Evolutionary conservation across 2,888 invertebrate species (phyloP).

Genomic region (Amblyteles armatorius): DNA sequence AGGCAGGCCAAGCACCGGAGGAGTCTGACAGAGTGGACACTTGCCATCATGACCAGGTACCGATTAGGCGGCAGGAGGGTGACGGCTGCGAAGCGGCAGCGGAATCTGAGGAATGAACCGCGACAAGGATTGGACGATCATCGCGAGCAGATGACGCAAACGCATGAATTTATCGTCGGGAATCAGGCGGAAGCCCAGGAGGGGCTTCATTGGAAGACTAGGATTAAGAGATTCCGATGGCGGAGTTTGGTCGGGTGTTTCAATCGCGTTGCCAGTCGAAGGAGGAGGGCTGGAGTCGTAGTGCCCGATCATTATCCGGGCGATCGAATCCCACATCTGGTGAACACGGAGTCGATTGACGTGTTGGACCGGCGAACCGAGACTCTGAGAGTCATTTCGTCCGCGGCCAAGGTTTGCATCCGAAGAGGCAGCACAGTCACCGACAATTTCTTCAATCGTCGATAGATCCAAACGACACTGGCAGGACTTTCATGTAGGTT

Average conservation of each 20-base stretch:
- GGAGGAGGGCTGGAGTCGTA: constrained; percentile 21
- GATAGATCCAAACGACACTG: neutral
- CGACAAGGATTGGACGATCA: neutral
- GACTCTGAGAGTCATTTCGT: constrained; percentile 61
- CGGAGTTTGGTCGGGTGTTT: neutral
- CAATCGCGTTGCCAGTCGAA: neutral
- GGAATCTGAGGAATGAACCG: neutral
- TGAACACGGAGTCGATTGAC: constrained; percentile 9
- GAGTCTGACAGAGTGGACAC: constrained; percentile 13
- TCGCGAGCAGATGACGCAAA: neutral
- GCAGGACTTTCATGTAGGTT: neutral
- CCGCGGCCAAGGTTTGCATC: constrained; percentile 56
- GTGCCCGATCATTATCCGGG: constrained; percentile 66
- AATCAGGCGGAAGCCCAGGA: neutral
- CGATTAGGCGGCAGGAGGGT: neutral
- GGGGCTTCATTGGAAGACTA: neutral
- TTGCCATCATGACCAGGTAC: neutral
- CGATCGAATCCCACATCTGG: constrained; percentile 57
- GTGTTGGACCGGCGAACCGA: constrained; percentile 31
- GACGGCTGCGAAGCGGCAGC: neutral
- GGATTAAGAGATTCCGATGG: neutral
- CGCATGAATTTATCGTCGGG: neutral
- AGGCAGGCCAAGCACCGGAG: neutral
- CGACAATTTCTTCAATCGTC: neutral
- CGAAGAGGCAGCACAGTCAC: neutral